Percentiles rank a stretch among this genome's conserved stretches.
Conservation (phyloP, 2,888 invertebrate genomes). For the Hipparchia semele region DNA sequence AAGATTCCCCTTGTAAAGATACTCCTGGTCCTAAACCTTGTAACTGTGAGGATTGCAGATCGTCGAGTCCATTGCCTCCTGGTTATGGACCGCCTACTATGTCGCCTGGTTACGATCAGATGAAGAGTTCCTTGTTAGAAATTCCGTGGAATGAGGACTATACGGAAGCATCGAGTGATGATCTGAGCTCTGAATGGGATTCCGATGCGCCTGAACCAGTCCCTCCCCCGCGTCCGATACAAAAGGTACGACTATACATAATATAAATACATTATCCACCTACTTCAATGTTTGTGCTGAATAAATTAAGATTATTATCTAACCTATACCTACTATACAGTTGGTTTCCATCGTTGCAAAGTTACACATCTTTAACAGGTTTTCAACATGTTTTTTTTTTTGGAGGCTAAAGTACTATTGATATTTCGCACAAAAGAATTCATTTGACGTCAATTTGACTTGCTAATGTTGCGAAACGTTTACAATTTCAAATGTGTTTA, state of each 20-base stretch:
- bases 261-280: constrained; percentile 32
- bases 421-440: constrained; percentile 39
- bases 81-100: constrained; percentile 74
- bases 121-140: constrained; percentile 89
- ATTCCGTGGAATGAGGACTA: constrained; percentile 91
- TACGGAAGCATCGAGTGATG: constrained; percentile 95
- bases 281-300: constrained; percentile 17
- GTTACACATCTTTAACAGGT: constrained; percentile 5
- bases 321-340: not conserved
- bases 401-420: not conserved
- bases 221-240: constrained; percentile 69
- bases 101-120: constrained; percentile 89
- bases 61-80: constrained; percentile 79
- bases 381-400: constrained; percentile 7
- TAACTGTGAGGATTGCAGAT: constrained; percentile 76
- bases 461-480: constrained; percentile 44
- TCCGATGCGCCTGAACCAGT: constrained; percentile 88
- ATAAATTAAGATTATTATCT: constrained; percentile 24
- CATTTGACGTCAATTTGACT: constrained; percentile 43
- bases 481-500: constrained; percentile 33
- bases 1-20: constrained; percentile 59
- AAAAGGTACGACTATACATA: constrained; percentile 55
- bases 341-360: constrained; percentile 5
- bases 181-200: constrained; percentile 96
- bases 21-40: constrained; percentile 69